Percentiles rank a stretch among this genome's conserved stretches.
Conservation (phyloP, 2,888 invertebrate genomes). For the Cataglyphis albicans region DNA sequence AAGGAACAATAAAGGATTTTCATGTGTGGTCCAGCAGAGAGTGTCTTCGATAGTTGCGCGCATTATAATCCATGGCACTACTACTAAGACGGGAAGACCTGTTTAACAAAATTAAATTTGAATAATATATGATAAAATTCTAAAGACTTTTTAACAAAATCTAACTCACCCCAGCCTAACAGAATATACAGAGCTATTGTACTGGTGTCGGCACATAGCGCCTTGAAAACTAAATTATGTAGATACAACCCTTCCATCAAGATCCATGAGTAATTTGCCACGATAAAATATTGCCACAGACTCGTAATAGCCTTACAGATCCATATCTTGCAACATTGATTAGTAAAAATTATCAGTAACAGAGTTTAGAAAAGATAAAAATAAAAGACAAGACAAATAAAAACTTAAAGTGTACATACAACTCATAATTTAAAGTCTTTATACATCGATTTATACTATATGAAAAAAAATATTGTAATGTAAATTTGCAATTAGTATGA, state of each 20-base stretch:
- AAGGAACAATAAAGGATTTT: constrained; percentile 86
- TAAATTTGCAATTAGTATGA: not conserved
- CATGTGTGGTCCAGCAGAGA: constrained; percentile 88
- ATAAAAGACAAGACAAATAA: not conserved
- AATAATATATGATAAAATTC: constrained; percentile 14
- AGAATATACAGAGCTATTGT: constrained; percentile 88
- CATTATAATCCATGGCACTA: constrained; percentile 88
- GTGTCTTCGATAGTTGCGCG: constrained; percentile 87
- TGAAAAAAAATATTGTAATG: not conserved
- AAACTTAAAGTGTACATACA: no score
- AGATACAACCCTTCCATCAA: constrained; percentile 91
- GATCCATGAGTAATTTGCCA: constrained; percentile 90
- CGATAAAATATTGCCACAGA: constrained; percentile 89
- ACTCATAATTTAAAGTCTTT: no score
- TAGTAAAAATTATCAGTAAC: not conserved
- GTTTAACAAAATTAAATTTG: constrained; percentile 54
- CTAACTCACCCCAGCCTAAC: constrained; percentile 89
- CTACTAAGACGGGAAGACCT: constrained; percentile 88
- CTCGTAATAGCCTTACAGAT: constrained; percentile 89
- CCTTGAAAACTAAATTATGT: constrained; percentile 89
- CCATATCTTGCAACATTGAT: constrained; percentile 87
- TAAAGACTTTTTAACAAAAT: not conserved
- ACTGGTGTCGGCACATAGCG: constrained; percentile 89
- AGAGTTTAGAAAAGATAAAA: not conserved
- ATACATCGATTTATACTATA: no score